Conservation (phyloP, 2,113 vertebrate species). For the Brachionichthys hirsutus region DNA sequence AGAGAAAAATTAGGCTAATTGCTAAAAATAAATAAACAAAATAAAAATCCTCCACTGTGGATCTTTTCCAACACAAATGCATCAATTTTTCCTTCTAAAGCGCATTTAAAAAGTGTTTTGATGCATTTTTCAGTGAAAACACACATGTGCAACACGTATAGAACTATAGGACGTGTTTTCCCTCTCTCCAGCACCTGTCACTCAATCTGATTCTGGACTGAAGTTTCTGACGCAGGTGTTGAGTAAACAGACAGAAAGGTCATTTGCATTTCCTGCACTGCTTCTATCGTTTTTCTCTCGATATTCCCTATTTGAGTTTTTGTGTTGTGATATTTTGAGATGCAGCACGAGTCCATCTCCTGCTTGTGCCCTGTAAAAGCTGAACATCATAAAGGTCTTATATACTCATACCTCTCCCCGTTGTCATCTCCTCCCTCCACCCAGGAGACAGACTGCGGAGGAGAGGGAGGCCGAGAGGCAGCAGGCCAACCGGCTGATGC, state of each 20-base stretch:
- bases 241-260: conserved; percentile 8
- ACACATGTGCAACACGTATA: too few relatives aligned
- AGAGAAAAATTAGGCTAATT: not conserved
- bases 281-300: not conserved
- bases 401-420: too few relatives aligned
- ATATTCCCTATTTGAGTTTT: too few relatives aligned
- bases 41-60: too few relatives aligned
- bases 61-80: conserved; percentile 1
- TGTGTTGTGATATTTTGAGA: too few relatives aligned
- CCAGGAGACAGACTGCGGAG: conserved; percentile 96
- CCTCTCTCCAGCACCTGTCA: conserved; percentile 48
- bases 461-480: conserved; percentile 95
- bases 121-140: too few relatives aligned
- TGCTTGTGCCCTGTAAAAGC: too few relatives aligned
- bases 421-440: conserved; percentile 1
- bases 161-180: not conserved
- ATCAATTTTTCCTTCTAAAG: not conserved
- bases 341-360: too few relatives aligned
- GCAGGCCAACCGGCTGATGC: conserved; percentile 93
- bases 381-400: not conserved
- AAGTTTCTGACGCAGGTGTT: conserved; percentile 21
- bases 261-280: not conserved
- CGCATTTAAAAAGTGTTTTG: too few relatives aligned
- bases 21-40: too few relatives aligned
- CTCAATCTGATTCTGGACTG: conserved; percentile 32